A percentile compares a stretch with the other conserved stretches of the same genome.
Evolutionary conservation across 1,140 invertebrate species (phyloP).

Genomic region (Oedothorax gibbosus): DNA sequence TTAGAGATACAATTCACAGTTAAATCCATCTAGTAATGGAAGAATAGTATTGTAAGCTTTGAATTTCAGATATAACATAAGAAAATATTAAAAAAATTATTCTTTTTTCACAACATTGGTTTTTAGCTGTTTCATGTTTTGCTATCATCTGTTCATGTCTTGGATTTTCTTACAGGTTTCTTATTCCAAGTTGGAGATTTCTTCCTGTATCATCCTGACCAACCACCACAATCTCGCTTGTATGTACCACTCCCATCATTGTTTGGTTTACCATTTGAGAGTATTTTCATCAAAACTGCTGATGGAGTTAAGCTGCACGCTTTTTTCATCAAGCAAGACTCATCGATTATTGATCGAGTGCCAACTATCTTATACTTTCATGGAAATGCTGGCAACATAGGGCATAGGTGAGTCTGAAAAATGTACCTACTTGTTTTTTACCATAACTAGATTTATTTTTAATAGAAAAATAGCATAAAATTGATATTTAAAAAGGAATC

Average conservation of each 20-base stretch:
- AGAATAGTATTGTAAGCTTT: no score
- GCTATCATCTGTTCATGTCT: no score
- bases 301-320: constrained; percentile 87
- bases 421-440: not conserved
- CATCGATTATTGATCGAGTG: constrained; percentile 74
- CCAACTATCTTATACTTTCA: constrained; percentile 92
- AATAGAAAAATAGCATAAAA: no score
- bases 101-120: no score
- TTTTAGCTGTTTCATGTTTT: no score
- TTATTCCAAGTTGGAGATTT: constrained; percentile 88
- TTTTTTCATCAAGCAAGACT: constrained; percentile 84
- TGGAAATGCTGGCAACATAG: constrained; percentile 97
- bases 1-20: no score
- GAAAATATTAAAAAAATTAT: no score
- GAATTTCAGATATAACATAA: no score
- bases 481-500: no score
- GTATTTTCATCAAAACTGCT: constrained; percentile 76
- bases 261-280: constrained; percentile 87
- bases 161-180: constrained; percentile 73
- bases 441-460: not conserved
- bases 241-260: constrained; percentile 87
- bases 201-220: constrained; percentile 88
- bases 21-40: no score
- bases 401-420: constrained; percentile 77
- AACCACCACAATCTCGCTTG: constrained; percentile 85